Conservation (phyloP, 2,888 invertebrate genomes). For the Amphipoea oculea region DNA sequence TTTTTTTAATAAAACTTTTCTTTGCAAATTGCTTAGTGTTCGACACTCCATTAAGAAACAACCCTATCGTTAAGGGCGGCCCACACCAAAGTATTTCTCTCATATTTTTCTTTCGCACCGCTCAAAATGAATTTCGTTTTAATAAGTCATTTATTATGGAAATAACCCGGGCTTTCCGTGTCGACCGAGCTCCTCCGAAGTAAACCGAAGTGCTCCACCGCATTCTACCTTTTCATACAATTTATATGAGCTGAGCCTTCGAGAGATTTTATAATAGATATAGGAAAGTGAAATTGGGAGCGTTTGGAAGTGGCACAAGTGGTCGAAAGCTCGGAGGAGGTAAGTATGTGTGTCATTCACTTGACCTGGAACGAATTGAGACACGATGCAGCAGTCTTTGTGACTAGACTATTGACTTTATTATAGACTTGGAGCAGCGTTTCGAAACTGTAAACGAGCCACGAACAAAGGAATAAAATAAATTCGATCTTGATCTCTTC, state of each 20-base stretch:
- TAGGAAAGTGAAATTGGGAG: conserved; percentile 58
- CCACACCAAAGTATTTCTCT: conserved; percentile 42
- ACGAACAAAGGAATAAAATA: conserved; percentile 10
- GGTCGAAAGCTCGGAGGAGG: conserved; percentile 36
- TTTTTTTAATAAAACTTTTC: neutral
- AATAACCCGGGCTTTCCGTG: conserved; percentile 49
- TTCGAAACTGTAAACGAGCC: conserved; percentile 1
- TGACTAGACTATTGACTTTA: conserved; percentile 23
- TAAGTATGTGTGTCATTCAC: conserved; percentile 44
- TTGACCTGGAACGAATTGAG: conserved; percentile 32
- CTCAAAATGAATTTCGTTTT: conserved; percentile 59
- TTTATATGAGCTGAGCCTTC: conserved; percentile 52
- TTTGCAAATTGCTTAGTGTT: conserved; percentile 1
- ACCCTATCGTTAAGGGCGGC: conserved; percentile 36
- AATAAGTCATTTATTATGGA: conserved; percentile 65
- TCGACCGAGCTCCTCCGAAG: conserved; percentile 36
- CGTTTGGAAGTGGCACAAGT: conserved; percentile 45
- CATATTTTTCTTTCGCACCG: conserved; percentile 62
- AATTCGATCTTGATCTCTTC: conserved; percentile 1
- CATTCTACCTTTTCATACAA: conserved; percentile 51
- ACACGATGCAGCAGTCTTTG: conserved; percentile 29
- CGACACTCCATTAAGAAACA: conserved; percentile 22
- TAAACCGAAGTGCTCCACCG: conserved; percentile 36
- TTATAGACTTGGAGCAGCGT: neutral
- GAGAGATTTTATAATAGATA: conserved; percentile 55